Evolutionary conservation across 2,797 vertebrate species (phyloP).

Genomic region (Meriones psammophilus): DNA sequence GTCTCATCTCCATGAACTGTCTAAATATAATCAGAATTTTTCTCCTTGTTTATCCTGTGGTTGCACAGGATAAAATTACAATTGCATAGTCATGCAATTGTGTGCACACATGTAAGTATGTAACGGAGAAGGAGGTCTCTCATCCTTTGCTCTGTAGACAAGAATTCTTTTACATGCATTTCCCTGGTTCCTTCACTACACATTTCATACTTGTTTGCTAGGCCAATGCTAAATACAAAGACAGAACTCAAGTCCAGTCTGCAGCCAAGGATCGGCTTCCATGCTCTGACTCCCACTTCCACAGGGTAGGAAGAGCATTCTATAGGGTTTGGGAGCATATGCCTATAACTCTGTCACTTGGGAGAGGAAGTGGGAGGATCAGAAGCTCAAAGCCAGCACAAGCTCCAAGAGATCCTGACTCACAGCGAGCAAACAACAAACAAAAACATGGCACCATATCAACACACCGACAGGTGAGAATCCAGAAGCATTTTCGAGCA

Average conservation of each 20-base stretch:
- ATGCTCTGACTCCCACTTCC: not conserved
- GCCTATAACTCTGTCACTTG: not conserved
- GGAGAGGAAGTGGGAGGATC: not conserved
- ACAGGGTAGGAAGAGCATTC: not conserved
- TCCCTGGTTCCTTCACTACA: constrained; percentile 22
- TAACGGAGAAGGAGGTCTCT: not conserved
- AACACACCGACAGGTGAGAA: not conserved
- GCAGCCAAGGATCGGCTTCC: not conserved
- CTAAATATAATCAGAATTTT: not conserved
- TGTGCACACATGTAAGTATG: not conserved
- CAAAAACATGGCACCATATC: not conserved
- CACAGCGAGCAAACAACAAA: not conserved
- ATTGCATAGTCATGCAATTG: not conserved
- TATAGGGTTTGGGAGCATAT: not conserved
- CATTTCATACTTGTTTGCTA: not conserved
- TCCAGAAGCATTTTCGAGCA: not conserved
- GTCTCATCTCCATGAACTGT: not conserved
- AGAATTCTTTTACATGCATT: not conserved
- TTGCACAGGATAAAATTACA: no score
- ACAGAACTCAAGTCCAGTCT: not conserved
- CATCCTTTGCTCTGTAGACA: constrained; percentile 11
- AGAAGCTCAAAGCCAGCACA: not conserved
- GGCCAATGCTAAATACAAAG: not conserved
- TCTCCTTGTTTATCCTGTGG: not conserved
- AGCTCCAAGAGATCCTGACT: not conserved